These are phyloP conservation scores for Poecilia latipinna DNA, from an alignment of 2,113 vertebrate genomes.

Conservation along the genomic window DNA sequence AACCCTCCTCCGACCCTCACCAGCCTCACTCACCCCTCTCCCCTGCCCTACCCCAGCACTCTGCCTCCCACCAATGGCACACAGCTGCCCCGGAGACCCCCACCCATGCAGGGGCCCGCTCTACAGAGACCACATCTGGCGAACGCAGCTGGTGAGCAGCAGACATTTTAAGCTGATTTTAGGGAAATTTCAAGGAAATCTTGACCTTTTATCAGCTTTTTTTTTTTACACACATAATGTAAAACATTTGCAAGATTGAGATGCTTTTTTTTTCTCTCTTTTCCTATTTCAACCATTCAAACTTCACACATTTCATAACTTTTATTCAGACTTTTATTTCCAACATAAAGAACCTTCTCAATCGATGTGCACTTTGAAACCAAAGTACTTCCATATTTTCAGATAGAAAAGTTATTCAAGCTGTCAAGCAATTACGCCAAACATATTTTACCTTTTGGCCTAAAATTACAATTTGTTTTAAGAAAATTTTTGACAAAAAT, in stretches of 20 bases:
- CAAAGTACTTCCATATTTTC: too few relatives aligned
- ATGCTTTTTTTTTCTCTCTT: too few relatives aligned
- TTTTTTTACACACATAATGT: not conserved
- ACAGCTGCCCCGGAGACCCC: constrained; percentile 60
- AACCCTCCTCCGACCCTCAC: constrained; percentile 62
- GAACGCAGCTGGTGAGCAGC: constrained; percentile 67
- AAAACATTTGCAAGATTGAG: not conserved
- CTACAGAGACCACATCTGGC: constrained; percentile 58
- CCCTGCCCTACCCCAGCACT: constrained; percentile 64
- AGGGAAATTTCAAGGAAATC: not conserved
- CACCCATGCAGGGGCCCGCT: constrained; percentile 60
- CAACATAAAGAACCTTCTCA: too few relatives aligned
- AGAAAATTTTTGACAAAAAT: too few relatives aligned
- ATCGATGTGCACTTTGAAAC: too few relatives aligned
- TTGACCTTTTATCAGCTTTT: not conserved
- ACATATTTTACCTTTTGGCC: too few relatives aligned
- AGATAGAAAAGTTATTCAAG: too few relatives aligned
- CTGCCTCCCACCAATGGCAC: constrained; percentile 47
- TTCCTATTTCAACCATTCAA: too few relatives aligned
- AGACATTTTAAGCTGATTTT: not conserved
- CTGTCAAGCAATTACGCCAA: too few relatives aligned
- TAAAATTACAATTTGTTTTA: too few relatives aligned
- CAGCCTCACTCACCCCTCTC: constrained; percentile 78
- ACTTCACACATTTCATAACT: too few relatives aligned
- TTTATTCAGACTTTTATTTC: too few relatives aligned